Evolutionary conservation across 2,888 invertebrate genomes (phyloP), one percentile per base, ranked within the genome.

Genomic region (Noctua janthina): DNA sequence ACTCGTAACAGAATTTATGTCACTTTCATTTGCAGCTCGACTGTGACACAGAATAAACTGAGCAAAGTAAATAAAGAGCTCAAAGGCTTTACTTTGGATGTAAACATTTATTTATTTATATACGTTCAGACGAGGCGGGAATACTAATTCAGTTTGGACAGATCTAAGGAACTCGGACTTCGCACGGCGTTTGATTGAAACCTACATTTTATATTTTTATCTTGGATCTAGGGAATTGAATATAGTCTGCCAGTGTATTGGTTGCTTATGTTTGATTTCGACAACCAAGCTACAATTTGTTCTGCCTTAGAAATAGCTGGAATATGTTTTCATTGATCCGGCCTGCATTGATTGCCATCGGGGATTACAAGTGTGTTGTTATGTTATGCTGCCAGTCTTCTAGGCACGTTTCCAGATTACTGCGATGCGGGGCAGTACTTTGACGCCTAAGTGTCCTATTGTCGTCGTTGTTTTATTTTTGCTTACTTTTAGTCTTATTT

Each of bases 91-190:
- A 71, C 64, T 74, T 77, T 66, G 54, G 46, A 83, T 78, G 81
- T 81, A 88, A 90, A 90, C 79, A 84, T 81, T 84, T 83, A 86
- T 81, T 86, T 90, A 90, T 88, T 84, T 89, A 81, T 85, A 80
- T 83, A 80, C 67, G 70, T 76, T 69, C 74, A 71, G 69, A 82
- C 81, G 79, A 35, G 43, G 35, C 56, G 64, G 68, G 89, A 90
- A 86, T 88, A 88, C 80, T 88, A 81, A 90, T 85, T 83, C 66
- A 80, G 71, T 83, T 83, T 66, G 62, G 39, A 79, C 79, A 8
- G 72, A 77, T 69, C 74, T 76, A 56, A 76, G 71, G 39, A 76
- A 64, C 23, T 72, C 43, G 62, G 74, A 77, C 75, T 70, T 75
- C 59, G 39, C 43, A 72, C 46, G 74, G 59, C n/a, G 20, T 17